Evolutionary conservation across 2,888 invertebrate species (phyloP).

Genomic region (Erebia epiphron): DNA sequence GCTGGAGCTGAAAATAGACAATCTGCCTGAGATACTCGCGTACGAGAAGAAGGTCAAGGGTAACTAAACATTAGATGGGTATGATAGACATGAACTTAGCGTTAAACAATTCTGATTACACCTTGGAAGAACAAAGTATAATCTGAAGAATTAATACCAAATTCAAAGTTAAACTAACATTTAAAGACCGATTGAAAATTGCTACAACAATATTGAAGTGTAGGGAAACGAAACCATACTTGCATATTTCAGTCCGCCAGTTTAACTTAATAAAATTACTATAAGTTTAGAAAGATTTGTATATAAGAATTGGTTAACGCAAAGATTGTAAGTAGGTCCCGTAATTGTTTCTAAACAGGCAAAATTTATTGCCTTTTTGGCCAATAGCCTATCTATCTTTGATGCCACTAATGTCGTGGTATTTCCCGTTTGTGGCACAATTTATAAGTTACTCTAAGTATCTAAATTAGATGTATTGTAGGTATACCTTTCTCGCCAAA

Average conservation of each 20-base stretch:
- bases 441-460: neutral
- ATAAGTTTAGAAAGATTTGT: neutral
- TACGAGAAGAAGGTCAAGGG: slow-evolving; percentile 63
- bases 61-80: slow-evolving; percentile 13
- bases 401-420: neutral
- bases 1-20: slow-evolving; percentile 88
- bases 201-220: no score
- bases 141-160: neutral
- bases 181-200: no score
- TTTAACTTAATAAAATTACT: no score
- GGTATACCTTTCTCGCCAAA: slow-evolving; percentile 5
- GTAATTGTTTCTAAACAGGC: neutral
- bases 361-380: slow-evolving; percentile 5
- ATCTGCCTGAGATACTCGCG: slow-evolving; percentile 84
- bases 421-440: slow-evolving; percentile 7
- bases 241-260: no score
- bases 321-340: neutral
- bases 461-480: slow-evolving; percentile 2
- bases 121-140: neutral
- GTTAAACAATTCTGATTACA: neutral
- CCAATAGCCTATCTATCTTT: neutral
- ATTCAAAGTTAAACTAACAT: no score
- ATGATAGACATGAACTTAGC: neutral
- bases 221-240: no score
- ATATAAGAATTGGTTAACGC: slow-evolving; percentile 1